Evolutionary conservation across 2,888 invertebrate species (phyloP).

Genomic region (Apantesis nais): DNA sequence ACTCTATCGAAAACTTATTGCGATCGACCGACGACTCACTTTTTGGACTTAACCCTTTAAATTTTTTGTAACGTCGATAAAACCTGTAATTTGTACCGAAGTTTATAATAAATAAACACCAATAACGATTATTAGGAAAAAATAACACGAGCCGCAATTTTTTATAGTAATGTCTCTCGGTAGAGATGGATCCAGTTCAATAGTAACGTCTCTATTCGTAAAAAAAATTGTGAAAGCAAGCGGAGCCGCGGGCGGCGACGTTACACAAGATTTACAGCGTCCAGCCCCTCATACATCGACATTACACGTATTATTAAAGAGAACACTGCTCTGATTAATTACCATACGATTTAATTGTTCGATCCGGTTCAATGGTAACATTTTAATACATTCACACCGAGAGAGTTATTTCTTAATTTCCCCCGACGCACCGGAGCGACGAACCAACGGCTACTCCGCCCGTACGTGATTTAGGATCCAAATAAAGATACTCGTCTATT

Average conservation of each 20-base stretch:
- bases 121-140: constrained; percentile 85
- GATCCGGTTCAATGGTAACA: constrained; percentile 70
- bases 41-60: constrained; percentile 84
- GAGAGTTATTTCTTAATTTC: constrained; percentile 75
- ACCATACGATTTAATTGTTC: constrained; percentile 74
- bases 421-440: constrained; percentile 60
- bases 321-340: constrained; percentile 79
- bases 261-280: constrained; percentile 77
- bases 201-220: constrained; percentile 83
- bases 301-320: constrained; percentile 82
- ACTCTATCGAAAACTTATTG: constrained; percentile 86
- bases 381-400: constrained; percentile 72
- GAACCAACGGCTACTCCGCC: constrained; percentile 57
- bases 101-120: constrained; percentile 85
- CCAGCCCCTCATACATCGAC: constrained; percentile 71
- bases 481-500: constrained; percentile 74
- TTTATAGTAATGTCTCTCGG: constrained; percentile 76
- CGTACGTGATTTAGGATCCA: constrained; percentile 71
- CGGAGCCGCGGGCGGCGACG: constrained; percentile 70
- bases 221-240: constrained; percentile 80
- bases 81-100: constrained; percentile 83
- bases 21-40: constrained; percentile 84
- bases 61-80: constrained; percentile 81
- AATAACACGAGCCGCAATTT: constrained; percentile 74
- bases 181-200: constrained; percentile 70